Base-by-base conservation (phyloP, 2,888 invertebrate species). In the Tiphia femorata region DNA sequence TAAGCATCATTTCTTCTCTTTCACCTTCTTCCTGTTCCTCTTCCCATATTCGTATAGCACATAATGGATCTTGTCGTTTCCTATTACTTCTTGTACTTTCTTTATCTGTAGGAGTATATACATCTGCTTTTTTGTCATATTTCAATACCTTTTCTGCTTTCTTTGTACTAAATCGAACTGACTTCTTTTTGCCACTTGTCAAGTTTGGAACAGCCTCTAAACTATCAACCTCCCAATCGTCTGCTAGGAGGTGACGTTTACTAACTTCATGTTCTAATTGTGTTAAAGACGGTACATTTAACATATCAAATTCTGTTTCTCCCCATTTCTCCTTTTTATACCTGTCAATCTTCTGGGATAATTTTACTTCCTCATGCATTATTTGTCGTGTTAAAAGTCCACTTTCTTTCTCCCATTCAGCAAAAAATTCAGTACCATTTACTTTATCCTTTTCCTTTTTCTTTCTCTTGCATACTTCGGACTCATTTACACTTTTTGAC, bases 161-260 rank as follows among this genome's bases (percentile, higher is more conserved):
- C 37, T 77, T 80, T 10, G 37, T 47, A 0, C 44, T 20, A 17
- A 20, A 7, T 0, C 44, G 49, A 1, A 8, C 10, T 3, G 40
- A 52, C 27, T 60, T 72, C 12, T 54, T 65, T 17, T 59, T 73
- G 42, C 49, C 62, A 12, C 52, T 27, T 3, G 48, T 23, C 2
- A 72, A 37, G 29, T 75, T 68, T 3, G 72, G 69, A 14, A 72
- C 50, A 2, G 77, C 78, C 44, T 83, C 82, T 27, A 81, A 64
- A 49, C 82, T 83, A 29, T 83, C 83, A 0, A 82, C 80, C 57
- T 83, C 82, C 83, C 83, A 83, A 8, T 83, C 82, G 14, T 82
- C 79, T 0, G 75, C 72, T 4, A 79, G 59, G 2, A 75, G 52
- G 7, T 76, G 73, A 8, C 63, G 64, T 35, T 69, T 73, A 2